Evolutionary conservation across 2,113 vertebrate species (phyloP).

Genomic region (Tupaia tana): DNA sequence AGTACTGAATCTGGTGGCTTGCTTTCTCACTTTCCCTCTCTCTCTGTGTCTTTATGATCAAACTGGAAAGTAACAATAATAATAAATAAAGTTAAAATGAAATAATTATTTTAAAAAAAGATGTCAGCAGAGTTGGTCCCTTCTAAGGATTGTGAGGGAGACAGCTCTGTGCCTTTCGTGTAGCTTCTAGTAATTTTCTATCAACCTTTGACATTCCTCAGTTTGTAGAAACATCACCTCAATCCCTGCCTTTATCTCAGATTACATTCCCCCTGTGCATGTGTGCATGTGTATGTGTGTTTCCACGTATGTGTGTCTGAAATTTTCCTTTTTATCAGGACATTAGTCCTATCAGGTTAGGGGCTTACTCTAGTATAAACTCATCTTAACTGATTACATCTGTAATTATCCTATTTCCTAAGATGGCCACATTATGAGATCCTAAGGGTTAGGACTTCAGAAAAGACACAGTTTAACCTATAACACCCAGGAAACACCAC

Average conservation of each 20-base stretch:
- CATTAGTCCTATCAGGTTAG: not conserved
- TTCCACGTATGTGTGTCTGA: not conserved
- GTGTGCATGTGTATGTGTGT: not conserved
- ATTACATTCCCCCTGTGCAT: not conserved
- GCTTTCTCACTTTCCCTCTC: too few relatives aligned
- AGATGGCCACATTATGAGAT: not conserved
- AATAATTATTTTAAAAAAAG: too few relatives aligned
- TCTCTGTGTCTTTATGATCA: too few relatives aligned
- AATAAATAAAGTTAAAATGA: too few relatives aligned
- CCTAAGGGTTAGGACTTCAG: not conserved
- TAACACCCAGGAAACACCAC: not conserved
- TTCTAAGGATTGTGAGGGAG: not conserved
- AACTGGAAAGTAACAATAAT: too few relatives aligned
- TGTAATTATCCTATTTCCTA: not conserved
- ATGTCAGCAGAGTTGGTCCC: not conserved
- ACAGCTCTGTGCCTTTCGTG: not conserved
- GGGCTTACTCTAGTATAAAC: not conserved
- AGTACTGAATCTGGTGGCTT: too few relatives aligned
- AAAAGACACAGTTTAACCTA: not conserved
- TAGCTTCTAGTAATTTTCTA: not conserved
- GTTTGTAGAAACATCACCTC: not conserved
- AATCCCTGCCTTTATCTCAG: not conserved
- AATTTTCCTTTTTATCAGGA: not conserved
- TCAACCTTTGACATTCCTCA: not conserved
- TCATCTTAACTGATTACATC: not conserved